phyloP scores from a whole-genome alignment of 1,140 invertebrate species.

The Whitmania pigra region DNA sequence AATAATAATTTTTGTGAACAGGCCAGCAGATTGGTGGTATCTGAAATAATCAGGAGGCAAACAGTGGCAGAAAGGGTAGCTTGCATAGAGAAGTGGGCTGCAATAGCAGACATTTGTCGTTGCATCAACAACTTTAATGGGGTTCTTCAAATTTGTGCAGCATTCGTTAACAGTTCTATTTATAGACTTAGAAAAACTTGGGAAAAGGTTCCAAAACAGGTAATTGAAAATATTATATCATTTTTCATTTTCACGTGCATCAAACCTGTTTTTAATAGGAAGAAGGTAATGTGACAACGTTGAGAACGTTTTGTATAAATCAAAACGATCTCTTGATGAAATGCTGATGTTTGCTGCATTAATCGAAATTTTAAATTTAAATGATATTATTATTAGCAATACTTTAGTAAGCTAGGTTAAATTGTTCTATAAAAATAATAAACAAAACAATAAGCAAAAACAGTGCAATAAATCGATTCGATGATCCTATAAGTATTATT shows the following conservation, averaged over 20 bases:
- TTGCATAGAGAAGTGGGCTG: conserved; percentile 85
- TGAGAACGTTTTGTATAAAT: not conserved
- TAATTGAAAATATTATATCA: conserved; percentile 34
- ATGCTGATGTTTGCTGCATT: not conserved
- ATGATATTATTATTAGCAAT: too few species aligned
- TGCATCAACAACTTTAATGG: conserved; percentile 89
- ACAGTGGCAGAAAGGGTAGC: conserved; percentile 58
- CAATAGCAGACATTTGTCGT: conserved; percentile 70
- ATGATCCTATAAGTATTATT: too few species aligned
- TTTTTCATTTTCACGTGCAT: not conserved
- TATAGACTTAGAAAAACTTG: conserved; percentile 82
- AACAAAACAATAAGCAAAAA: too few species aligned
- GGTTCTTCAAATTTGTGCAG: conserved; percentile 79
- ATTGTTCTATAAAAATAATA: too few species aligned
- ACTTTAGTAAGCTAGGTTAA: too few species aligned
- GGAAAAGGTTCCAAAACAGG: conserved; percentile 85
- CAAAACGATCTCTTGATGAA: not conserved
- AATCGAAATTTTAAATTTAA: conserved; percentile 3
- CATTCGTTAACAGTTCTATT: conserved; percentile 76
- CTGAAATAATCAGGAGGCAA: conserved; percentile 65
- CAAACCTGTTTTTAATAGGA: not conserved
- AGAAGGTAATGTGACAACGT: not conserved
- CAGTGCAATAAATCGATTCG: too few species aligned
- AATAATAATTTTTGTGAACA: conserved; percentile 27
- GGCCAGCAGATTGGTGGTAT: conserved; percentile 72